Percentiles rank a stretch among this genome's conserved stretches.
phyloP scores from a whole-genome alignment of 2,888 invertebrate species.

The Leucophora obtusa region DNA sequence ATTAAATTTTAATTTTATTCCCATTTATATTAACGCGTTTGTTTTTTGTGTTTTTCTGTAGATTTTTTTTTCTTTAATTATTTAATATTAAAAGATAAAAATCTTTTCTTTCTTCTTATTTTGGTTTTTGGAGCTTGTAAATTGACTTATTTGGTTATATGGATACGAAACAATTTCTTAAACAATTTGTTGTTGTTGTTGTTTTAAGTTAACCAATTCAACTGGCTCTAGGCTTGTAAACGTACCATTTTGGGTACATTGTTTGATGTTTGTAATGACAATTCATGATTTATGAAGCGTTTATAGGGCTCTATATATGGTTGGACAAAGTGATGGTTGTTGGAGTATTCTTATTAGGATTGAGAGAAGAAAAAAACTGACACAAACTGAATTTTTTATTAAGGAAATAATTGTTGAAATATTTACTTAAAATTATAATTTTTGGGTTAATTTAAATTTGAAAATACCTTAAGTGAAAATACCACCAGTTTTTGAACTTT shows the following conservation, averaged over 20 bases:
- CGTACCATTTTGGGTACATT: conserved; percentile 48
- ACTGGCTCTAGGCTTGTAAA: conserved; percentile 1
- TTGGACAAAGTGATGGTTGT: conserved; percentile 56
- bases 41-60: conserved; percentile 3
- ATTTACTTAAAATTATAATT: no score
- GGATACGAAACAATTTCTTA: conserved; percentile 51
- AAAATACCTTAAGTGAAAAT: no score
- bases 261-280: conserved; percentile 59
- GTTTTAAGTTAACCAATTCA: neutral
- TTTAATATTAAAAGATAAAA: conserved; percentile 41
- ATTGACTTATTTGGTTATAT: conserved; percentile 56
- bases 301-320: conserved; percentile 64
- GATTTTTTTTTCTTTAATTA: conserved; percentile 42
- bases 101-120: conserved; percentile 43
- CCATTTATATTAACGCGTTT: conserved; percentile 50
- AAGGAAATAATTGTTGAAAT: no score
- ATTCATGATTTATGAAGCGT: conserved; percentile 65
- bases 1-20: conserved; percentile 62
- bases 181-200: conserved; percentile 44
- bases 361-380: conserved; percentile 15
- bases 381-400: no score
- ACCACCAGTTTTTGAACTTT: no score
- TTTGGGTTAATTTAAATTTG: no score
- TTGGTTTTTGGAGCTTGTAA: conserved; percentile 38
- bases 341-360: conserved; percentile 49